A percentile compares a stretch with the other conserved stretches of the same genome.
Conservation (phyloP, 2,797 vertebrate genomes). For the Anas flavirostris region DNA sequence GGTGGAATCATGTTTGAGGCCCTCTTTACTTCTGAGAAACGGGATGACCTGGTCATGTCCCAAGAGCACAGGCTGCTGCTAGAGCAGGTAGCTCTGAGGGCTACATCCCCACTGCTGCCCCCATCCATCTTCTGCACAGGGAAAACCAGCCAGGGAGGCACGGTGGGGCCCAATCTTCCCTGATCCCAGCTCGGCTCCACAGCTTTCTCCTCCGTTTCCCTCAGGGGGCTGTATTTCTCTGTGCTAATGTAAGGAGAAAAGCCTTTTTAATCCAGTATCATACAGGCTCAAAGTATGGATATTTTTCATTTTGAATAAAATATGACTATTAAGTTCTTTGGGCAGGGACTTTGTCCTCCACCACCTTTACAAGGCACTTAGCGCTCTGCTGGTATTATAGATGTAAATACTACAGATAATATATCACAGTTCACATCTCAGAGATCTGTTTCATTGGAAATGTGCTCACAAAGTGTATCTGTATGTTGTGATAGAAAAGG, state of each 20-base stretch:
- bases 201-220: constrained; percentile 10
- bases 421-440: not conserved
- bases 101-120: not conserved
- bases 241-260: constrained; percentile 58
- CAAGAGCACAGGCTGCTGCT: rapidly evolving
- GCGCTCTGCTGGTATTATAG: not conserved
- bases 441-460: not conserved
- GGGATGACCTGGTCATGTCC: not conserved
- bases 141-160: rapidly evolving
- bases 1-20: too few species aligned
- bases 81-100: not conserved
- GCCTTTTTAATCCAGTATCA: constrained; percentile 12
- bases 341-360: not conserved
- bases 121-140: rapidly evolving
- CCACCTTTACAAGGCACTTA: constrained; percentile 4
- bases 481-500: not conserved
- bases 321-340: constrained; percentile 38
- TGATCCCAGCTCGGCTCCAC: constrained; percentile 23
- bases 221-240: not conserved
- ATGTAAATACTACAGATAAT: constrained; percentile 18
- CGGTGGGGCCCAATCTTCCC: rapidly evolving
- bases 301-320: constrained; percentile 43
- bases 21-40: not conserved
- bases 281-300: not conserved
- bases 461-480: not conserved